These are phyloP conservation scores for Orcinus orca DNA, from an alignment of 2,113 vertebrate genomes.

Conservation along the genomic window DNA sequence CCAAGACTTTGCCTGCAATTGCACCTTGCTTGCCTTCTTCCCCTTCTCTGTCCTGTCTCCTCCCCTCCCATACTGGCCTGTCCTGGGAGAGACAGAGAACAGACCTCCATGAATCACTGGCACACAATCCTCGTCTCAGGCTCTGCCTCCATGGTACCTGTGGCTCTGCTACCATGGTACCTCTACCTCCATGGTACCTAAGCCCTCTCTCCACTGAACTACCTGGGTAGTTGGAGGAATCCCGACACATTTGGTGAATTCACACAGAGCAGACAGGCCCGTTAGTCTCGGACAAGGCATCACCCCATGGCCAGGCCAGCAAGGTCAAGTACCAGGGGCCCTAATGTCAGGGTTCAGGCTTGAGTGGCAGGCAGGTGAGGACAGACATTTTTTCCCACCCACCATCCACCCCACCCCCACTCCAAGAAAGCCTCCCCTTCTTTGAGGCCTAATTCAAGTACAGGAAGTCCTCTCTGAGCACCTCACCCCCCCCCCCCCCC, in stretches of 20 bases:
- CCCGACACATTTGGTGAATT: background rate
- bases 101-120: background rate
- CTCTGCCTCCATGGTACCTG: background rate
- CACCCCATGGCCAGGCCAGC: background rate
- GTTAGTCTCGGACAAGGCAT: background rate
- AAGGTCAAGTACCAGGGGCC: background rate
- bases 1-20: background rate
- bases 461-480: background rate
- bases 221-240: background rate
- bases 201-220: background rate
- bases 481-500: background rate
- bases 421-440: background rate
- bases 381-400: background rate
- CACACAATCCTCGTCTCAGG: background rate
- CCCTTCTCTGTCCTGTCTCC: background rate
- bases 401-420: background rate
- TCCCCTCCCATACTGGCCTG: background rate
- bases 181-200: background rate
- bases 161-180: too few species aligned
- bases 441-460: background rate
- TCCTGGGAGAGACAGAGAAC: background rate
- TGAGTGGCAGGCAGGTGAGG: background rate
- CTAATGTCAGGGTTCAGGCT: background rate
- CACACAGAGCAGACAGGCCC: background rate
- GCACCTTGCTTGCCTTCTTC: background rate